Evolutionary conservation across 2,888 invertebrate species (phyloP).

Genomic region (Lochmaea crataegi): DNA sequence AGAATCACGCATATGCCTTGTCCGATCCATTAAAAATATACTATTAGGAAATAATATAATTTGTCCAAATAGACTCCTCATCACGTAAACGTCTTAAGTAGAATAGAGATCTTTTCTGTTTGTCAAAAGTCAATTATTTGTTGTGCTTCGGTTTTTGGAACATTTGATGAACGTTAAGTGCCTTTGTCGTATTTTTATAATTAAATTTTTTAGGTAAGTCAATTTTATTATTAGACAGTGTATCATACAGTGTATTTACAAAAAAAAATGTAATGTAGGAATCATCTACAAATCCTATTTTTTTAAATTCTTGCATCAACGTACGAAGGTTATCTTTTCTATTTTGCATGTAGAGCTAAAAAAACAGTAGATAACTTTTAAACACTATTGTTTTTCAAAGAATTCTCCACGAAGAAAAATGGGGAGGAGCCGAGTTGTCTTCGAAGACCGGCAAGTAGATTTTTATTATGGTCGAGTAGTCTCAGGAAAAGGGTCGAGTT

Average conservation of each 20-base stretch:
- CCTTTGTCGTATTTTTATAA: slow-evolving; percentile 2
- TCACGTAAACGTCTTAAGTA: neutral
- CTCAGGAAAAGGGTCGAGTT: too few species aligned
- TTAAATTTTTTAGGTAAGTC: neutral
- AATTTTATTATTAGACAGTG: neutral
- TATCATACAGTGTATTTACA: neutral
- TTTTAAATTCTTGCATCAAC: too few species aligned
- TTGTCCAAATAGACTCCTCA: neutral
- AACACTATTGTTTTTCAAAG: too few species aligned
- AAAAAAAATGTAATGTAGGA: too few species aligned
- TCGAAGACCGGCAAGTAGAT: too few species aligned
- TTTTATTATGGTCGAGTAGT: too few species aligned
- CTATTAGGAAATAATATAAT: neutral
- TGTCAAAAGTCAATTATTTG: slow-evolving; percentile 1
- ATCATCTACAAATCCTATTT: too few species aligned
- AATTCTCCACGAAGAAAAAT: too few species aligned
- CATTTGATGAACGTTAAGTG: neutral
- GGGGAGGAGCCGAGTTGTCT: too few species aligned
- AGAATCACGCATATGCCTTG: slow-evolving; percentile 34
- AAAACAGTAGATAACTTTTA: too few species aligned
- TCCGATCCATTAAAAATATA: slow-evolving; percentile 32
- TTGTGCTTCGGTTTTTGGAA: neutral
- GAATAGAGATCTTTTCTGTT: neutral
- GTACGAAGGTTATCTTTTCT: too few species aligned
- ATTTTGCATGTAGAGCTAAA: too few species aligned